Evolutionary conservation across 2,888 invertebrate genomes (phyloP).

Genomic region (Ceraclea dissimilis): DNA sequence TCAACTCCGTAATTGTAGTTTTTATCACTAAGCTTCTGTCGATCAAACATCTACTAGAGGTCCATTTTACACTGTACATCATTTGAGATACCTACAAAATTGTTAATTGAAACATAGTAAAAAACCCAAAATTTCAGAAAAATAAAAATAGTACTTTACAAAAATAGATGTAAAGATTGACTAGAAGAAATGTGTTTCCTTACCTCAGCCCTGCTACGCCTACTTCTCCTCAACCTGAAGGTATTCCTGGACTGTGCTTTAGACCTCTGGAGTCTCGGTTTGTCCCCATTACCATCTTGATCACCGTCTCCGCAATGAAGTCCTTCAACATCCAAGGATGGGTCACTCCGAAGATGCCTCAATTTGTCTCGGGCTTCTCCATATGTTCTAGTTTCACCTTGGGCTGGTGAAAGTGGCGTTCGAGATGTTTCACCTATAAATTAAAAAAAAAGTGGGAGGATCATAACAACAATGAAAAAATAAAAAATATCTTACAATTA

Average conservation of each 20-base stretch:
- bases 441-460: neutral
- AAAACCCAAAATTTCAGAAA: too few relatives aligned
- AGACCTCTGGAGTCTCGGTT: conserved; percentile 77
- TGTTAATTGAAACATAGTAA: too few relatives aligned
- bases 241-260: conserved; percentile 93
- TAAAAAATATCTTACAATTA: too few relatives aligned
- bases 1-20: too few relatives aligned
- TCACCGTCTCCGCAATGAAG: conserved; percentile 34
- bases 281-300: conserved; percentile 39
- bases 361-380: conserved; percentile 3
- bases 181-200: too few relatives aligned
- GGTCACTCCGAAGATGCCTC: conserved; percentile 56
- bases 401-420: conserved; percentile 65
- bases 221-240: conserved; percentile 76
- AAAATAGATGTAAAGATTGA: neutral
- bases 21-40: too few relatives aligned
- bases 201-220: conserved; percentile 65
- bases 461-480: too few relatives aligned
- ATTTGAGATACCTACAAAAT: too few relatives aligned
- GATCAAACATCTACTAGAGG: too few relatives aligned
- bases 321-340: neutral
- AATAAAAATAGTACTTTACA: neutral
- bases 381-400: conserved; percentile 3
- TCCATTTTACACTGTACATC: too few relatives aligned
- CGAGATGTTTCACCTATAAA: conserved; percentile 64